Evolutionary conservation across 2,113 vertebrate species (phyloP), one percentile per base, ranked within the genome.

Genomic region (Bombycilla garrulus): DNA sequence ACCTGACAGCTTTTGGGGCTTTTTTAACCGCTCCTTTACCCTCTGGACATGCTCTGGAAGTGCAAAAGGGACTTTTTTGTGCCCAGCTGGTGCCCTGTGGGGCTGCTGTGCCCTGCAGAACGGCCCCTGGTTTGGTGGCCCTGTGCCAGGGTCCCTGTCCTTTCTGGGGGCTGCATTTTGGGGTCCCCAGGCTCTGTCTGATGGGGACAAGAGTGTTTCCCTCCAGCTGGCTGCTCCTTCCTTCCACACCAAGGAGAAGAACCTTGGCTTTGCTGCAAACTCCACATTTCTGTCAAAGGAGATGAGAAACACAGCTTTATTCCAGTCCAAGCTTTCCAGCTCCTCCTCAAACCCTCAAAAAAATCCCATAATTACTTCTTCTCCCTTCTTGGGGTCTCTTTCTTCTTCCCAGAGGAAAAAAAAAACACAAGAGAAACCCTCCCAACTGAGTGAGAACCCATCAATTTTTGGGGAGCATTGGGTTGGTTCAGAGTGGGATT

Each of bases 391-490:
- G n/a, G 4, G 4, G 10, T 61, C 15, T 81, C 22, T 48, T 70
- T 61, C 20, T 19, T 48, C 22, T 72, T 69, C 50, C 18, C 11
- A 58, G 73, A 26, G 5, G 51, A 44, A 40, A 69, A 83, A 91
- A 79, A 1, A 15, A n/a, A n/a, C n/a, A n/a, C n/a, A 6, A 47
- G 36, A 35, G 48, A 57, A 86, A 45, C 4, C 11, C 2, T 2
- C 51, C 38, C 18, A 14, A 1, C 8, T 19, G 16, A 2, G 4
- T 33, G 33, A 51, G 57, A 78, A 23, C 6, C 7, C 28, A 6
- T n/a, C 2, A 0, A 0, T 3, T 44, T 90, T 45, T 29, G 16
- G 11, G 33, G 11, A 70, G 28, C 54, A 31, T 0, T 1, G 5
- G 21, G 48, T 5, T 2, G 23, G 33, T 29, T 58, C 42, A 54